phyloP scores from a whole-genome alignment of 2,113 vertebrate species.

The Myrmecophaga tridactyla region DNA sequence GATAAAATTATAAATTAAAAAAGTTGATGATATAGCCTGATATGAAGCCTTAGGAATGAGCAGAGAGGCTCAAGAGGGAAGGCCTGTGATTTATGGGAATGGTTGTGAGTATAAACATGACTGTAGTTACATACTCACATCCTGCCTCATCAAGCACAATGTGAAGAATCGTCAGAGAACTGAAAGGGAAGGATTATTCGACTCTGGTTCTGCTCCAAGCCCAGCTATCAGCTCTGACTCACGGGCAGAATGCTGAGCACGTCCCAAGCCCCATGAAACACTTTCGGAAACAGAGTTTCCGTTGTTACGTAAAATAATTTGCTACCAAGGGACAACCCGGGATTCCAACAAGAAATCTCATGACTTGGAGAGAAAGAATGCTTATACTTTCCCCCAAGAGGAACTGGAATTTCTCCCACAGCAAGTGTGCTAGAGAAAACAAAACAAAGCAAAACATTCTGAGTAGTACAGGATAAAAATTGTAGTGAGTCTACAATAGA shows the following conservation, averaged over 20 bases:
- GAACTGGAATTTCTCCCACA: conserved; percentile 54
- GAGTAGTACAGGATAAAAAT: background rate
- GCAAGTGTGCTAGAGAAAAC: background rate
- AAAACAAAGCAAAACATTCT: background rate
- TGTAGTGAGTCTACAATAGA: background rate
- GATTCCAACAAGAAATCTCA: conserved; percentile 29
- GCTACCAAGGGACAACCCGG: conserved; percentile 45
- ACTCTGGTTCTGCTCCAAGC: background rate
- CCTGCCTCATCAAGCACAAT: background rate
- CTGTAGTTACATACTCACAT: background rate
- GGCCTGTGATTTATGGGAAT: background rate
- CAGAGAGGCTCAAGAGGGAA: background rate
- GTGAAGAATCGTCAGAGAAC: background rate
- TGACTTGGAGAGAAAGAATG: conserved; percentile 56
- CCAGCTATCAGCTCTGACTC: conserved; percentile 39
- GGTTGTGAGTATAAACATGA: background rate
- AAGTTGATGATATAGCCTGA: background rate
- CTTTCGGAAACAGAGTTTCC: conserved; percentile 60
- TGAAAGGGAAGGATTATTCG: conserved; percentile 33
- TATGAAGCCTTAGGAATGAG: background rate
- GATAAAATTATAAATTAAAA: background rate
- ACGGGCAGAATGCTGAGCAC: conserved; percentile 32
- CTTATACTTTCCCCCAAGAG: conserved; percentile 13
- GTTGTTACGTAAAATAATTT: conserved; percentile 44
- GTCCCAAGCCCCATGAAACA: background rate